These are phyloP conservation scores for Holcopasites calliopsidis DNA, from an alignment of 1,140 invertebrate genomes.

Conservation along the genomic window DNA sequence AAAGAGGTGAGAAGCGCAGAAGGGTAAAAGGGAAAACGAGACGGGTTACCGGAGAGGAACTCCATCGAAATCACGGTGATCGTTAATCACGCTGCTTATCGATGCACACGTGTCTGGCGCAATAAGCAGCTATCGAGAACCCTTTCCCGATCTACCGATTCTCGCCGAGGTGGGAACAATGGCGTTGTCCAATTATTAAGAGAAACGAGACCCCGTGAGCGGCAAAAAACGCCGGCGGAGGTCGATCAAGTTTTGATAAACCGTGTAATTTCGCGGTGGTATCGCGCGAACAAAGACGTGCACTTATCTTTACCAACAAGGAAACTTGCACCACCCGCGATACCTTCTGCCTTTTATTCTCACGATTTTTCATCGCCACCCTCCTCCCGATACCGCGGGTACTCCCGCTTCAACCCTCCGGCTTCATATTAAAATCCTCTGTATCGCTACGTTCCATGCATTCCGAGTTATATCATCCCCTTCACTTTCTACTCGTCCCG, in stretches of 20 bases:
- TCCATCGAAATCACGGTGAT: conserved; percentile 46
- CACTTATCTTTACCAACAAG: conserved; percentile 45
- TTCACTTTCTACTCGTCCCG: too few relatives aligned
- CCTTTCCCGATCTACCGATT: conserved; percentile 46
- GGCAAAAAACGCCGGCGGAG: conserved; percentile 42
- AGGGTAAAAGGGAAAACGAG: not conserved
- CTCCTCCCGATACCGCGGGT: not conserved
- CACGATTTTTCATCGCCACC: conserved; percentile 2
- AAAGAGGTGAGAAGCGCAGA: not conserved
- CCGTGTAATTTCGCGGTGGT: conserved; percentile 49
- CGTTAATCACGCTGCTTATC: conserved; percentile 48
- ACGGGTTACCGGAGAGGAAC: conserved; percentile 23
- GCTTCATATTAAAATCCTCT: not conserved
- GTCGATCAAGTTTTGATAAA: conserved; percentile 54
- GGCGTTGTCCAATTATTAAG: conserved; percentile 54
- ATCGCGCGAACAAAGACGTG: conserved; percentile 48
- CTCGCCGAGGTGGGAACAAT: conserved; percentile 48
- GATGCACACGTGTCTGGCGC: conserved; percentile 46
- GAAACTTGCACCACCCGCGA: conserved; percentile 41
- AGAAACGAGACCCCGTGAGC: conserved; percentile 40
- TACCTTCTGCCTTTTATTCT: conserved; percentile 23
- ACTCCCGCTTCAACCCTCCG: not conserved
- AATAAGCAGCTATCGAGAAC: conserved; percentile 42
- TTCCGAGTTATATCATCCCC: too few relatives aligned
- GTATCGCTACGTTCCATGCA: too few relatives aligned